These are phyloP conservation scores for Hyles euphorbiae DNA, from an alignment of 1,140 invertebrate species.

Conservation along the genomic window DNA sequence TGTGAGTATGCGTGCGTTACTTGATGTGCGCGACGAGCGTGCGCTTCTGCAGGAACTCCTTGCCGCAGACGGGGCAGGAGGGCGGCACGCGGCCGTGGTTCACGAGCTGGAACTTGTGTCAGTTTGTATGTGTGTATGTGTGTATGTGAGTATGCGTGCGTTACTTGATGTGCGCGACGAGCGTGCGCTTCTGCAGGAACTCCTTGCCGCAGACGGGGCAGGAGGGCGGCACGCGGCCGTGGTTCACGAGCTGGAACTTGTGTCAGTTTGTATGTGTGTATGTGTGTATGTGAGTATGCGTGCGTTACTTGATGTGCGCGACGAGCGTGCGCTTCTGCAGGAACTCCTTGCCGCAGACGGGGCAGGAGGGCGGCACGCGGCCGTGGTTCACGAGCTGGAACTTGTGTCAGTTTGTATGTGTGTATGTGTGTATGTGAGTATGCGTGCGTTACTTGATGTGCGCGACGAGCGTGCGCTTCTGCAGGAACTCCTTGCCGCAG, in stretches of 20 bases:
- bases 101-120: constrained; percentile 89
- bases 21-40: constrained; percentile 87
- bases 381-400: constrained; percentile 90
- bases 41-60: constrained; percentile 89
- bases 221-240: constrained; percentile 86
- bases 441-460: constrained; percentile 81
- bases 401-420: no score
- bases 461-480: constrained; percentile 86
- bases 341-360: constrained; percentile 89
- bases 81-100: constrained; percentile 89
- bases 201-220: constrained; percentile 89
- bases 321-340: constrained; percentile 87
- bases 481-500: constrained; percentile 89
- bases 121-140: no score
- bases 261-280: no score
- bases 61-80: constrained; percentile 86
- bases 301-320: constrained; percentile 83
- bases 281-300: no score
- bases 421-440: no score
- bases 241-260: constrained; percentile 90
- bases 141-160: constrained; percentile 6
- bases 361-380: constrained; percentile 86
- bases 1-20: constrained; percentile 47
- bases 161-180: constrained; percentile 85
- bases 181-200: constrained; percentile 87